Conservation (phyloP, 1,140 invertebrate genomes). For the Bombus turneri region DNA sequence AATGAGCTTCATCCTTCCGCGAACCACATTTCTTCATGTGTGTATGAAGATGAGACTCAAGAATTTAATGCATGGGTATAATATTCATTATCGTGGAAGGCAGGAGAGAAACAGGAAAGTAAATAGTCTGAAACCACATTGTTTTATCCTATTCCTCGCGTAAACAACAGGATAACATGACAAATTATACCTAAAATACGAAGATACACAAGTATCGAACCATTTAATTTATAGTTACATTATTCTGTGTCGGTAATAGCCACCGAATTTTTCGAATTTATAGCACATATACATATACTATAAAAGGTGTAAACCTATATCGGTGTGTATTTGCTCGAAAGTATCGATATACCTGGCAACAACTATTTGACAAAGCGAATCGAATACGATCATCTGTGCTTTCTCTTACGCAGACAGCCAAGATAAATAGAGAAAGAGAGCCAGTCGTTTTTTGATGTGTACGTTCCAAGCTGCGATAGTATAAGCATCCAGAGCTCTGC, state of each 20-base stretch:
- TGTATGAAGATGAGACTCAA: background rate
- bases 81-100: background rate
- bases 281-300: background rate
- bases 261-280: background rate
- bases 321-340: constrained; percentile 21
- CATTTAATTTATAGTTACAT: background rate
- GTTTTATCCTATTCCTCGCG: background rate
- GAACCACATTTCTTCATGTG: background rate
- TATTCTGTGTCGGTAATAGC: too few relatives aligned
- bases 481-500: constrained; percentile 8
- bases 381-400: constrained; percentile 19
- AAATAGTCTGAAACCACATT: background rate
- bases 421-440: background rate
- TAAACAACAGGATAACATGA: background rate
- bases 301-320: background rate
- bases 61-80: background rate
- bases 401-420: background rate
- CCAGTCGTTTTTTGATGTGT: constrained; percentile 6
- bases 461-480: background rate
- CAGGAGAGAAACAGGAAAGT: background rate
- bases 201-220: background rate
- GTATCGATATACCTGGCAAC: constrained; percentile 52
- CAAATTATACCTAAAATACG: background rate
- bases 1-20: background rate
- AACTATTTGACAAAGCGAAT: constrained; percentile 59